A percentile compares a stretch with the other conserved stretches of the same genome.
These are phyloP conservation scores for Copsychus sechellarum DNA, from an alignment of 2,113 vertebrate species.

Conservation along the genomic window DNA sequence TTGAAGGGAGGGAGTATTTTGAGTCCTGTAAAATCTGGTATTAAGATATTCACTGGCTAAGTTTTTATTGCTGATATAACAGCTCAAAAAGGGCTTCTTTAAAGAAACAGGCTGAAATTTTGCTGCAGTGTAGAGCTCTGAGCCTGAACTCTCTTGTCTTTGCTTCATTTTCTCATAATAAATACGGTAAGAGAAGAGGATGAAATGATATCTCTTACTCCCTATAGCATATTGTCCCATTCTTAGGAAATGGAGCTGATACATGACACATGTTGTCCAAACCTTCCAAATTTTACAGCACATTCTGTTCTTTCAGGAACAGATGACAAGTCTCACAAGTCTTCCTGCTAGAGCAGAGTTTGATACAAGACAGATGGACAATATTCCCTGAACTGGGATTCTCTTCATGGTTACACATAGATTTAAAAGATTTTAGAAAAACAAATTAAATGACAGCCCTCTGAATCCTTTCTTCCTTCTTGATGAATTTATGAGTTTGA, in stretches of 20 bases:
- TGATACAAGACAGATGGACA: slow-evolving; percentile 72
- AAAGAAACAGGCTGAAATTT: not conserved
- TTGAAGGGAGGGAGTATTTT: not conserved
- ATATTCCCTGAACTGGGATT: slow-evolving; percentile 32
- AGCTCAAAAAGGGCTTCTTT: not conserved
- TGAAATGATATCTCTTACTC: not conserved
- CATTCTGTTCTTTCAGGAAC: slow-evolving; percentile 72
- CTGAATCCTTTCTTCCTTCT: not conserved
- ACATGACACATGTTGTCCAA: slow-evolving; percentile 49
- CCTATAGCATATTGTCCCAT: slow-evolving; percentile 1
- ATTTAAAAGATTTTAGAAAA: slow-evolving; percentile 20
- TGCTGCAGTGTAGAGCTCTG: not conserved
- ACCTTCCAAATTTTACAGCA: slow-evolving; percentile 60
- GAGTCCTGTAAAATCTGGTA: not conserved
- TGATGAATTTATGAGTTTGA: not conserved
- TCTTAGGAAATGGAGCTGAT: not conserved
- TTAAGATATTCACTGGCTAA: not conserved
- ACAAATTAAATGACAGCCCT: slow-evolving; percentile 12
- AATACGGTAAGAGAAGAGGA: not conserved
- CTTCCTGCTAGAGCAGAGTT: slow-evolving; percentile 53
- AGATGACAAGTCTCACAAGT: slow-evolving; percentile 72
- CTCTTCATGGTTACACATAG: not conserved
- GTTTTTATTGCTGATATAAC: not conserved
- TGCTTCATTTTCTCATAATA: not conserved
- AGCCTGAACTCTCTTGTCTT: not conserved